Conservation (phyloP, 2,888 invertebrate genomes). For the Perizoma affinitatum region DNA sequence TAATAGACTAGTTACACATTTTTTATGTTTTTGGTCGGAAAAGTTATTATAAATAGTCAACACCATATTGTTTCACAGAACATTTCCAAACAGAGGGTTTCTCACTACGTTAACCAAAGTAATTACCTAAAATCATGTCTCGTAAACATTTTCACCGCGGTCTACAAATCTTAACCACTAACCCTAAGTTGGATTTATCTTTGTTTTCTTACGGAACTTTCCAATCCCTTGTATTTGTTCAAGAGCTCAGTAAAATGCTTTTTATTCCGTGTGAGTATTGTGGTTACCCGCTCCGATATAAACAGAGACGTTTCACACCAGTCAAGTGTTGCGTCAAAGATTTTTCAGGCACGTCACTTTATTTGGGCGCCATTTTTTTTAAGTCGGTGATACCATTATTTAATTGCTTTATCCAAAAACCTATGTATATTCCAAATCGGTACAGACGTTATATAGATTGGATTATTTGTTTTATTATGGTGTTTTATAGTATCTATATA, state of each 20-base stretch:
- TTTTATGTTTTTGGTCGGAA: background rate
- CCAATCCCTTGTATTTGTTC: conserved; percentile 72
- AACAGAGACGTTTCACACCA: conserved; percentile 1
- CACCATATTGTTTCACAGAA: background rate
- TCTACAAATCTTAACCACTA: conserved; percentile 60
- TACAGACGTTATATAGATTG: too few relatives aligned
- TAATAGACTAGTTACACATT: too few relatives aligned
- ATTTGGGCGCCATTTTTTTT: too few relatives aligned
- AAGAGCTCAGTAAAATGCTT: conserved; percentile 64
- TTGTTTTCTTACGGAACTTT: conserved; percentile 75
- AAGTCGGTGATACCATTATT: too few relatives aligned
- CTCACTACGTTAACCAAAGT: conserved; percentile 48
- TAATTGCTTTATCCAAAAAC: too few relatives aligned
- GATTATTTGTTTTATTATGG: too few relatives aligned
- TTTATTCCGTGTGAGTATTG: conserved; percentile 50
- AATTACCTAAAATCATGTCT: conserved; percentile 63
- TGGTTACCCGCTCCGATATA: conserved; percentile 30
- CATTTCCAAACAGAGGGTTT: conserved; percentile 14
- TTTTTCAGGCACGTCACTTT: background rate
- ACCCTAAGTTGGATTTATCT: conserved; percentile 76
- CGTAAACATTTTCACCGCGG: conserved; percentile 38
- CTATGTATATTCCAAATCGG: too few relatives aligned
- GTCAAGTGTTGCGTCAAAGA: conserved; percentile 1
- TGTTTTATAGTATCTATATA: too few relatives aligned
- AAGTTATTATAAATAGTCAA: background rate